These are phyloP conservation scores for Aleiodes testaceus DNA, from an alignment of 2,888 invertebrate species.

Conservation along the genomic window DNA sequence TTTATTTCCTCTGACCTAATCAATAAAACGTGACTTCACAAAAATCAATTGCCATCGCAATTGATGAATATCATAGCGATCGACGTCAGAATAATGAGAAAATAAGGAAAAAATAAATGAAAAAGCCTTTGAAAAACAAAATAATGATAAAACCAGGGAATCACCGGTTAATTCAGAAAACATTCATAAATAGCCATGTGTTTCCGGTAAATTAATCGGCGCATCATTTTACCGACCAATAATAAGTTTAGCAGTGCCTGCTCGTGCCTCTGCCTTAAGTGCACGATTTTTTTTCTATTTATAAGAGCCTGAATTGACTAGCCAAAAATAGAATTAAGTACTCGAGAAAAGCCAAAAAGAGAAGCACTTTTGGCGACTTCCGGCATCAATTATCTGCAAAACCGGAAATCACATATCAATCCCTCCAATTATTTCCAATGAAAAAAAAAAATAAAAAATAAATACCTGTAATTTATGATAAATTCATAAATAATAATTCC, in stretches of 20 bases:
- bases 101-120: background rate
- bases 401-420: slow-evolving; percentile 16
- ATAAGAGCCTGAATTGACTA: background rate
- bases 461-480: slow-evolving; percentile 44
- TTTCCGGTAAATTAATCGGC: slow-evolving; percentile 6
- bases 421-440: background rate
- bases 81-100: background rate
- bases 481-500: slow-evolving; percentile 52
- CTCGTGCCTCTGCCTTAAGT: background rate
- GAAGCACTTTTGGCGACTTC: slow-evolving; percentile 2
- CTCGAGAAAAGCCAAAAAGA: background rate
- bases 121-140: background rate
- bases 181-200: background rate
- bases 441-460: too few species aligned
- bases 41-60: background rate
- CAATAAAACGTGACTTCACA: background rate
- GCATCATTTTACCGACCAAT: slow-evolving; percentile 1
- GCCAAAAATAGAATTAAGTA: slow-evolving; percentile 1
- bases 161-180: background rate
- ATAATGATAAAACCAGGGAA: slow-evolving; percentile 5
- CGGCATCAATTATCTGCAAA: background rate
- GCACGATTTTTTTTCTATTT: too few species aligned
- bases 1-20: background rate
- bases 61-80: background rate
- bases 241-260: slow-evolving; percentile 7